Percentiles rank a stretch among this genome's conserved stretches.
Evolutionary conservation across 2,888 invertebrate genomes (phyloP).

Genomic region (Deroplatys truncata): DNA sequence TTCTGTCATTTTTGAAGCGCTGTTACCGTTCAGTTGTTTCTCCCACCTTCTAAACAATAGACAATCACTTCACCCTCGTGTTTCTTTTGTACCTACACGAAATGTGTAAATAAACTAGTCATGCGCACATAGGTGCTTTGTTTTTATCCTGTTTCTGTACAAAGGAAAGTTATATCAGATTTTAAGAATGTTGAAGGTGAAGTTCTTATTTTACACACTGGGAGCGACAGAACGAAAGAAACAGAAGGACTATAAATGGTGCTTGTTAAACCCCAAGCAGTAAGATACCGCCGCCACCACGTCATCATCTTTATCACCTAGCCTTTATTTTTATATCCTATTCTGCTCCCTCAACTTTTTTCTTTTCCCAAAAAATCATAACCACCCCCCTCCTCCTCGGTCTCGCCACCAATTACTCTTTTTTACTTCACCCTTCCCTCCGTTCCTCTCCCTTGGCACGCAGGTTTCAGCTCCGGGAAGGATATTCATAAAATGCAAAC

Average conservation of each 20-base stretch:
- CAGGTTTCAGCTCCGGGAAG: neutral
- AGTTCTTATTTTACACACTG: too few relatives aligned
- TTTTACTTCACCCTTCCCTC: constrained; percentile 5
- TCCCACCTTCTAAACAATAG: too few relatives aligned
- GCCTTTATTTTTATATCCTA: neutral
- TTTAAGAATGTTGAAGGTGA: too few relatives aligned
- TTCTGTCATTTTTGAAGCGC: too few relatives aligned
- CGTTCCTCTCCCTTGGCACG: neutral
- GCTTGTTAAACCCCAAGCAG: neutral
- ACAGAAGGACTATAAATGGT: neutral
- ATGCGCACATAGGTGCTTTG: too few relatives aligned
- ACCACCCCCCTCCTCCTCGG: neutral
- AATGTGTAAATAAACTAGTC: too few relatives aligned
- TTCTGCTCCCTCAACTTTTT: neutral
- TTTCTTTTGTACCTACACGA: too few relatives aligned
- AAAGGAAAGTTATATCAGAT: too few relatives aligned
- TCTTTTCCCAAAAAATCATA: neutral
- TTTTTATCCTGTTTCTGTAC: too few relatives aligned
- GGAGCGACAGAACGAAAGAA: neutral
- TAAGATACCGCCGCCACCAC: neutral
- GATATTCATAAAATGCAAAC: constrained; percentile 31
- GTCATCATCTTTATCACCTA: neutral
- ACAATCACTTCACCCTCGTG: too few relatives aligned
- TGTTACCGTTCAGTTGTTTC: too few relatives aligned
- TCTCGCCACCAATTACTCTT: constrained; percentile 14